Conservation (phyloP, 2,888 invertebrate species). For the Drosophila emarginata region DNA sequence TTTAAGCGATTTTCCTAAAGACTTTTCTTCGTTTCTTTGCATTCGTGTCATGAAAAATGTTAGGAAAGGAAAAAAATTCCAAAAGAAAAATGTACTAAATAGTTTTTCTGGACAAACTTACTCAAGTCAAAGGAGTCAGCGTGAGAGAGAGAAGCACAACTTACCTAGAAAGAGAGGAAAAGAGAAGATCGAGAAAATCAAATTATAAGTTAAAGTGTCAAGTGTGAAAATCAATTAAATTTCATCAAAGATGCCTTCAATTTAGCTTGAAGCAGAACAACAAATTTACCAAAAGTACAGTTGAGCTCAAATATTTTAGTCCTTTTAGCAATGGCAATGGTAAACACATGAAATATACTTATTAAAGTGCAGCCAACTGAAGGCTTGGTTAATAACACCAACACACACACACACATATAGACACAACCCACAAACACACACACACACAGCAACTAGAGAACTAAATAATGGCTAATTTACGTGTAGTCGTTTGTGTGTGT, state of each 20-base stretch:
- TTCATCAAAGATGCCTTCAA: neutral
- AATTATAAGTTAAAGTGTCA: slow-evolving; percentile 20
- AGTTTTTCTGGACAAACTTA: slow-evolving; percentile 25
- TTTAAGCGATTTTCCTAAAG: slow-evolving; percentile 76
- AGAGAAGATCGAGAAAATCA: slow-evolving; percentile 7
- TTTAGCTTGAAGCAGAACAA: neutral
- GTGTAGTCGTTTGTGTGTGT: slow-evolving; percentile 42
- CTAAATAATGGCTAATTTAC: slow-evolving; percentile 71
- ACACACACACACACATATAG: neutral
- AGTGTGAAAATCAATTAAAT: slow-evolving; percentile 5
- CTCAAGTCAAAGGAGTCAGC: neutral
- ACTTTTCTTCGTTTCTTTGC: slow-evolving; percentile 62
- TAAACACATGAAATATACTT: slow-evolving; percentile 22
- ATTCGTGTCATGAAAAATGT: slow-evolving; percentile 56
- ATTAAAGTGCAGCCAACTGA: slow-evolving; percentile 33
- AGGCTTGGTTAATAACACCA: slow-evolving; percentile 31
- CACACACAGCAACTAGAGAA: slow-evolving; percentile 29
- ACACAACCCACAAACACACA: slow-evolving; percentile 21
- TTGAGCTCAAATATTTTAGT: neutral
- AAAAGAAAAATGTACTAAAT: slow-evolving; percentile 52
- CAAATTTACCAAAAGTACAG: neutral
- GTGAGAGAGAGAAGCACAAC: slow-evolving; percentile 30
- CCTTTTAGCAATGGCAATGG: neutral
- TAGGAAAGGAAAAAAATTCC: slow-evolving; percentile 16
- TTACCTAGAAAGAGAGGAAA: slow-evolving; percentile 44